These are phyloP conservation scores for Clarias pachynema DNA, from an alignment of 2,797 vertebrate genomes.

Conservation along the genomic window DNA sequence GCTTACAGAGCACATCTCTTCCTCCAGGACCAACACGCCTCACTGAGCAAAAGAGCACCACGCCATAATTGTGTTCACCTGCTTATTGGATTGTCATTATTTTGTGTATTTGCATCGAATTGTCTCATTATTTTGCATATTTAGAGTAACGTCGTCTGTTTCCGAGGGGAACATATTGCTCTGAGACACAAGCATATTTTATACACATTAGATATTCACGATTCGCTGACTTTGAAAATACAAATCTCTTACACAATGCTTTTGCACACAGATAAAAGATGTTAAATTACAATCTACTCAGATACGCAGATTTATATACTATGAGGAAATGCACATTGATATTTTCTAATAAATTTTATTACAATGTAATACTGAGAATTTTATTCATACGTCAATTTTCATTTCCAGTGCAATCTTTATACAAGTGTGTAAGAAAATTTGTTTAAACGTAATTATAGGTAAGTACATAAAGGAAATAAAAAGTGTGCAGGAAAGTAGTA, in stretches of 20 bases:
- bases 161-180: neutral
- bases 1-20: constrained; percentile 5
- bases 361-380: neutral
- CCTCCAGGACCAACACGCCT: neutral
- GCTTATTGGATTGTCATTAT: neutral
- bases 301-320: neutral
- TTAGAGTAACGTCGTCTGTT: neutral
- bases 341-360: neutral
- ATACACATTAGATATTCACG: constrained; percentile 1
- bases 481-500: neutral
- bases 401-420: neutral
- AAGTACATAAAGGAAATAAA: no score
- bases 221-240: neutral
- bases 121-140: neutral
- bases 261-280: neutral
- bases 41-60: neutral
- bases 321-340: neutral
- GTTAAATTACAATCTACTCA: neutral
- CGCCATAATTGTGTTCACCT: neutral
- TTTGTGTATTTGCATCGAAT: neutral
- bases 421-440: neutral
- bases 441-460: neutral
- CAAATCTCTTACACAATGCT: neutral
- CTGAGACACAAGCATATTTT: neutral
- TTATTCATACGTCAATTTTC: neutral